Percentiles rank a stretch among this genome's conserved stretches.
Conservation (phyloP, 1,140 invertebrate species). For the Druon quercuslanigerum region DNA sequence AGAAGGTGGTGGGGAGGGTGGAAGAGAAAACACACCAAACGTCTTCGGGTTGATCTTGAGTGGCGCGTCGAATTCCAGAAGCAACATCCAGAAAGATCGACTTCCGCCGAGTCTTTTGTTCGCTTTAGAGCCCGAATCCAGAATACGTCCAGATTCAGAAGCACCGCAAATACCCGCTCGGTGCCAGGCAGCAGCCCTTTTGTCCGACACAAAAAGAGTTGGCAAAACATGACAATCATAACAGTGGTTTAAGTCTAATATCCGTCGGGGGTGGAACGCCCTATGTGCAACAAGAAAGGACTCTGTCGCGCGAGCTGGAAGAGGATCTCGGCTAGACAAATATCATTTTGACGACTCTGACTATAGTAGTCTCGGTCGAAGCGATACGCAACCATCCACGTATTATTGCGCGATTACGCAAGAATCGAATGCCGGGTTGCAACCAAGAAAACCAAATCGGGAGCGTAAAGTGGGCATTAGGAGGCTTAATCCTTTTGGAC, state of each 20-base stretch:
- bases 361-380: slow-evolving; percentile 20
- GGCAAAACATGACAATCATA: slow-evolving; percentile 73
- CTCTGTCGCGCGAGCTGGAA: slow-evolving; percentile 39
- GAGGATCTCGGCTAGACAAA: slow-evolving; percentile 60
- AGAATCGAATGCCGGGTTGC: slow-evolving; percentile 40
- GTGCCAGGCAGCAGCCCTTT: slow-evolving; percentile 46
- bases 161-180: slow-evolving; percentile 24
- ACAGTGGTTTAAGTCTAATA: slow-evolving; percentile 59
- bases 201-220: slow-evolving; percentile 67
- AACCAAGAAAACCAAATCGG: too few species aligned
- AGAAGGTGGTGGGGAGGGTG: background rate
- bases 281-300: slow-evolving; percentile 39
- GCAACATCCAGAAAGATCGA: slow-evolving; percentile 45
- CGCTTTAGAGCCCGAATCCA: slow-evolving; percentile 17
- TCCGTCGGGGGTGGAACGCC: slow-evolving; percentile 58
- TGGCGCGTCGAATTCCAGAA: slow-evolving; percentile 66
- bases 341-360: slow-evolving; percentile 62
- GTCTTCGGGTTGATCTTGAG: slow-evolving; percentile 39
- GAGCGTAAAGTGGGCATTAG: background rate
- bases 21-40: slow-evolving; percentile 18
- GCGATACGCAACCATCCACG: slow-evolving; percentile 26
- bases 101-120: slow-evolving; percentile 63
- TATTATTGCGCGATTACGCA: slow-evolving; percentile 50
- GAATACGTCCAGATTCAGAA: slow-evolving; percentile 18
- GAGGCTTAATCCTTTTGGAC: slow-evolving; percentile 9